A percentile compares a stretch with the other conserved stretches of the same genome.
These are phyloP conservation scores for Siniperca knerii DNA, from an alignment of 2,113 vertebrate species.

Conservation along the genomic window DNA sequence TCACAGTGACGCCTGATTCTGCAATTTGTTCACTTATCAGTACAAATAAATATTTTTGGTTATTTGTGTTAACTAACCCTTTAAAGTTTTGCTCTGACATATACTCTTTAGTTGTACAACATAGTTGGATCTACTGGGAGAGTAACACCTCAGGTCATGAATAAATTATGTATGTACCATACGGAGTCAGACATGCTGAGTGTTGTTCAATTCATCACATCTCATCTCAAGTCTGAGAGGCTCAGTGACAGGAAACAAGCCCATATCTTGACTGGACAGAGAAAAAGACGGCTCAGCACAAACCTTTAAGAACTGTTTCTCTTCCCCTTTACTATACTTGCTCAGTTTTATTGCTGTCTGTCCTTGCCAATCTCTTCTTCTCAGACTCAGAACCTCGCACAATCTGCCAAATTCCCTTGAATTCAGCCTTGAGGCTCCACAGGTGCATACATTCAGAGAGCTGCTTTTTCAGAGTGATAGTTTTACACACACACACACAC, in stretches of 20 bases:
- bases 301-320: background rate
- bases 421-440: background rate
- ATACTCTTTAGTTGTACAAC: background rate
- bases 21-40: background rate
- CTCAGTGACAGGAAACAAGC: background rate
- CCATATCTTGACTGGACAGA: background rate
- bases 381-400: background rate
- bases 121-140: background rate
- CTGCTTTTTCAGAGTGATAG: conserved; percentile 12
- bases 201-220: background rate
- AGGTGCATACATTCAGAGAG: conserved; percentile 22
- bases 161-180: background rate
- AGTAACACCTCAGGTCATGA: background rate
- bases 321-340: background rate
- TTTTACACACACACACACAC: background rate
- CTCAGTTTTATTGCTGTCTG: background rate
- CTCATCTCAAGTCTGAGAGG: background rate
- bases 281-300: background rate
- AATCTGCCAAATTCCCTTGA: background rate
- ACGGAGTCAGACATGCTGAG: background rate
- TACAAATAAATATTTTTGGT: too few relatives aligned
- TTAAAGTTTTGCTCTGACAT: background rate
- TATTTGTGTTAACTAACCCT: too few relatives aligned
- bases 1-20: too few relatives aligned
- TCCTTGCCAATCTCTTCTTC: background rate